These are phyloP conservation scores for Amblyornis subalaris DNA, from an alignment of 2,113 vertebrate species.

Conservation along the genomic window DNA sequence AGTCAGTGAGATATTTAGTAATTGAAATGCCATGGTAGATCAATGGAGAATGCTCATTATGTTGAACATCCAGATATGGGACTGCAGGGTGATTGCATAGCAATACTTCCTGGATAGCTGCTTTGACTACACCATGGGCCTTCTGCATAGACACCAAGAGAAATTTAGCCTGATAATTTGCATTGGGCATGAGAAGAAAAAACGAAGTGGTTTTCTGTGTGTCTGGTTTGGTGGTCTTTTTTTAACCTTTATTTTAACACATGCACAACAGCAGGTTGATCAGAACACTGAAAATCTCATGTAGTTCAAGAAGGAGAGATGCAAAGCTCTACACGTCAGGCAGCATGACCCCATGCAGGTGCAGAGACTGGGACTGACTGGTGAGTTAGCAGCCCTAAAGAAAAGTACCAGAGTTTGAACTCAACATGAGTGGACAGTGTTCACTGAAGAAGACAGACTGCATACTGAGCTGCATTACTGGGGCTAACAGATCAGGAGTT, in stretches of 20 bases:
- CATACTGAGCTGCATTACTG: neutral
- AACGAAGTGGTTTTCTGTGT: rapidly evolving
- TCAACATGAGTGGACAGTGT: neutral
- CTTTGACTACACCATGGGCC: neutral
- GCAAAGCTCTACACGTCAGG: neutral
- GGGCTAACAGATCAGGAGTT: neutral
- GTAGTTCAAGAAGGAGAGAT: neutral
- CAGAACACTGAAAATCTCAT: neutral
- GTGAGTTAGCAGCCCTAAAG: neutral
- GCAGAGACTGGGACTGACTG: neutral
- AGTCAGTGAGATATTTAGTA: neutral
- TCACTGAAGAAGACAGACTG: neutral
- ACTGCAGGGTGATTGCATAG: neutral
- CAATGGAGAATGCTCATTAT: neutral
- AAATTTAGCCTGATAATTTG: neutral
- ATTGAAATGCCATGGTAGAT: neutral
- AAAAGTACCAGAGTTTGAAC: neutral
- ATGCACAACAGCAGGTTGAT: neutral
- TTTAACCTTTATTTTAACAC: neutral
- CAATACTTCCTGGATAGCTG: neutral
- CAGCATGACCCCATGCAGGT: neutral
- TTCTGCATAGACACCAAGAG: neutral
- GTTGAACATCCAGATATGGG: neutral
- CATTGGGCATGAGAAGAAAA: neutral
- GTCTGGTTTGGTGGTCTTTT: neutral